Evolutionary conservation across 2,888 invertebrate species (phyloP).

Genomic region (Stictocephala bisonia): DNA sequence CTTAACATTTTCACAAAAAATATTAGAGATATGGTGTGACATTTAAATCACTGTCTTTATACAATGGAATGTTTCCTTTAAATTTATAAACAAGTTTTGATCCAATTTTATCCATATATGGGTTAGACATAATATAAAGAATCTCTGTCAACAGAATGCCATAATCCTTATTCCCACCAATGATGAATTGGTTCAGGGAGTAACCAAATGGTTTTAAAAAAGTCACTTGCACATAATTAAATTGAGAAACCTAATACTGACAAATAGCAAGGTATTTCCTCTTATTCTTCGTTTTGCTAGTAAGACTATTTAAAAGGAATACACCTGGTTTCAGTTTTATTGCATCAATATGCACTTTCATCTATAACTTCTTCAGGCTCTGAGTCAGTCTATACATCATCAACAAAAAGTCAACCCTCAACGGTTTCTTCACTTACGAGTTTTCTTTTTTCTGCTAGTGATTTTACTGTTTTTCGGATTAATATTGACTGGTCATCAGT

Average conservation of each 20-base stretch:
- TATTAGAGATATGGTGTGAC: too few relatives aligned
- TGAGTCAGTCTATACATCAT: constrained; percentile 6
- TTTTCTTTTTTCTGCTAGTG: background rate
- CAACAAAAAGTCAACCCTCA: background rate
- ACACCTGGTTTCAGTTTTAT: background rate
- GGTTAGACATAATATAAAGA: background rate
- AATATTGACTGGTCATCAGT: background rate
- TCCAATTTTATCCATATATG: constrained; percentile 8
- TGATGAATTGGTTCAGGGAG: background rate
- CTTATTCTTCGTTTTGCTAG: background rate
- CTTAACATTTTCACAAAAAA: too few relatives aligned
- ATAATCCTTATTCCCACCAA: constrained; percentile 6
- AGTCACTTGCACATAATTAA: background rate
- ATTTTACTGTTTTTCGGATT: background rate
- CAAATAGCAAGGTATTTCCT: background rate
- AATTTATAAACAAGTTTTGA: too few relatives aligned
- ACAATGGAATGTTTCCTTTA: too few relatives aligned
- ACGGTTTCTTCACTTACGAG: background rate
- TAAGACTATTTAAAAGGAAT: background rate
- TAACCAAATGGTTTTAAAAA: constrained; percentile 3
- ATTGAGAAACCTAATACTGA: background rate
- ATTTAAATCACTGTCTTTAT: too few relatives aligned
- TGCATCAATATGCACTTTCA: background rate
- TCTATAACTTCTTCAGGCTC: background rate
- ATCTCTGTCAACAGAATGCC: background rate